Evolutionary conservation across 2,797 vertebrate genomes (phyloP).

Genomic region (Centropyge bicolor): DNA sequence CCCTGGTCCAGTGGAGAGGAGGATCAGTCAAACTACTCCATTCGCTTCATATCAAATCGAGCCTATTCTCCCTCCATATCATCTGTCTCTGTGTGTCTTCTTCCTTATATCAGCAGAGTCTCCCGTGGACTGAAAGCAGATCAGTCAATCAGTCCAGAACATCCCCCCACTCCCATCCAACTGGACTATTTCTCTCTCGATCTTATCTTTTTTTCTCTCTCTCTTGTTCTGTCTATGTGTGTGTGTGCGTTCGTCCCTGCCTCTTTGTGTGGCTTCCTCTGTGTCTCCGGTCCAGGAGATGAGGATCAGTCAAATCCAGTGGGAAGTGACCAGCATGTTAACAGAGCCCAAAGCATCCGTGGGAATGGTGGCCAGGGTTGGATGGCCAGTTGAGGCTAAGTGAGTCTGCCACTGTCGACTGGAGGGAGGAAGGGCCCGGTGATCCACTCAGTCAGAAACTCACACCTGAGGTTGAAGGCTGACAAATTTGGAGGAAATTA

Average conservation of each 20-base stretch:
- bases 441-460: constrained; percentile 31
- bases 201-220: constrained; percentile 52
- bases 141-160: constrained; percentile 60
- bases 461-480: constrained; percentile 23
- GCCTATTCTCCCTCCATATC: constrained; percentile 48
- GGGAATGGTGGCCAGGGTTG: constrained; percentile 35
- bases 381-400: constrained; percentile 53
- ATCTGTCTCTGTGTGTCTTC: constrained; percentile 35
- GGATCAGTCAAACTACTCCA: constrained; percentile 63
- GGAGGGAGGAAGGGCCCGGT: constrained; percentile 4
- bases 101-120: constrained; percentile 47
- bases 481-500: constrained; percentile 47
- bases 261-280: constrained; percentile 48
- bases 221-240: constrained; percentile 41
- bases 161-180: constrained; percentile 37
- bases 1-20: constrained; percentile 48
- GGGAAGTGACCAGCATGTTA: constrained; percentile 61
- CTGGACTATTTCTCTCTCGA: constrained; percentile 43
- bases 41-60: constrained; percentile 61
- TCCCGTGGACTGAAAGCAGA: constrained; percentile 63
- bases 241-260: constrained; percentile 12
- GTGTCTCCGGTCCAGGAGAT: constrained; percentile 46
- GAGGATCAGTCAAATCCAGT: constrained; percentile 65
- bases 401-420: constrained; percentile 34
- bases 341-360: constrained; percentile 43